Evolutionary conservation across 2,797 vertebrate species (phyloP).

Genomic region (Rhinichthys osculus): DNA sequence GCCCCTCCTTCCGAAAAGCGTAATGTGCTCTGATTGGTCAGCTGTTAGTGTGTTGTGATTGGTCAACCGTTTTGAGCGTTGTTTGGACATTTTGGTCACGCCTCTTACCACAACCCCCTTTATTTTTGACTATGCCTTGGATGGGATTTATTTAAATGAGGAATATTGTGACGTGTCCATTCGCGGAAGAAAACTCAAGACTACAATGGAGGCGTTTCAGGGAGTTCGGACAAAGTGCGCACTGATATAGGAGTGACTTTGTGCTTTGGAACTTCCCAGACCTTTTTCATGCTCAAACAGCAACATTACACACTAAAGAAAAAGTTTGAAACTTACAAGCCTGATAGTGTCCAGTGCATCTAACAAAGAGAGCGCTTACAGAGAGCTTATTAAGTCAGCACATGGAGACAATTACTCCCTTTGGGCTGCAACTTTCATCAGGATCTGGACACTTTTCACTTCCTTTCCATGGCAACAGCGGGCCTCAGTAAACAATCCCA

Average conservation of each 20-base stretch:
- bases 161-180: not conserved
- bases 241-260: not conserved
- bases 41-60: not conserved
- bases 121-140: not conserved
- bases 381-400: conserved; percentile 44
- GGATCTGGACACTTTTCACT: conserved; percentile 34
- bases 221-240: not conserved
- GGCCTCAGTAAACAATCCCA: conserved; percentile 34
- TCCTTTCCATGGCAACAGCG: conserved; percentile 43
- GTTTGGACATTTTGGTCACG: not conserved
- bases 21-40: not conserved
- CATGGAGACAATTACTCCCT: conserved; percentile 50
- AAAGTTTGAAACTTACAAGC: not conserved
- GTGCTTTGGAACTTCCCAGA: not conserved
- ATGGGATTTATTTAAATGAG: not conserved
- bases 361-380: conserved; percentile 17
- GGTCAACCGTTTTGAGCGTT: not conserved
- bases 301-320: not conserved
- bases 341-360: conserved; percentile 11
- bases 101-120: not conserved
- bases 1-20: not conserved
- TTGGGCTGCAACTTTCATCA: conserved; percentile 36
- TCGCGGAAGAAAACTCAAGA: not conserved
- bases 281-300: not conserved
- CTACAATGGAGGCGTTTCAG: not conserved